Base-by-base conservation (phyloP, 2,888 invertebrate species). In the Notocelia uddmanniana region DNA sequence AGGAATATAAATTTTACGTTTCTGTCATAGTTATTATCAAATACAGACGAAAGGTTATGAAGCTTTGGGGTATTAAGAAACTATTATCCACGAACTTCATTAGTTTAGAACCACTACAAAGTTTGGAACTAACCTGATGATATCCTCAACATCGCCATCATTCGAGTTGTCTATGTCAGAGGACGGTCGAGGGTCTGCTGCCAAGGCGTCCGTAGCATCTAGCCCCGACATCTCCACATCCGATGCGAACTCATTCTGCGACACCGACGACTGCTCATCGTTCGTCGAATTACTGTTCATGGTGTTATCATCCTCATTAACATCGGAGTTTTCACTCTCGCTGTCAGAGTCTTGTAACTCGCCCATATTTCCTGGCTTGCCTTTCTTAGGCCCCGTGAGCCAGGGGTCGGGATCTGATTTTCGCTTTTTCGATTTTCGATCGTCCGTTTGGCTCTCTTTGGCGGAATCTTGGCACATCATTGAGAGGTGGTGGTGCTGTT, bases 281-380 rank as follows among this genome's bases (percentile, higher is more conserved):
- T 90, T 93, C 0, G 91, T 89, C 0, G 91, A 91, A 64, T 91
- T 92, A 76, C 92, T 93, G 62, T 92, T 92, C 80, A 92, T 87
- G 0, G 92, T 92, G 41, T 89, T 91, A 11, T 93, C 93, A 57
- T 94, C 94, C 69, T 93, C 92, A 71, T 92, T 91, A 0, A 85
- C 92, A 71, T 93, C 94, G 0, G 91, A 93, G 68, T 90, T 89
- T 6, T 94, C 94, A 66, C 89, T 92, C 1, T 93, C 93, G 76
- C 95, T 95, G 13, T 96, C 96, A 0, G 96, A 95, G 77, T 96
- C 96, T 76, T 95, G 86, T 77, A 95, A 92, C 72, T 96, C 96
- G 37, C 90, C 89, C 75, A 95, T 94, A 10, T 50, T 72, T 1
- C 91, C 94, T 0, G 90, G 89, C 77, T 95, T 95, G 18, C 95